phyloP scores from a whole-genome alignment of 1,140 invertebrate species.

The Adoxophyes honmai region DNA sequence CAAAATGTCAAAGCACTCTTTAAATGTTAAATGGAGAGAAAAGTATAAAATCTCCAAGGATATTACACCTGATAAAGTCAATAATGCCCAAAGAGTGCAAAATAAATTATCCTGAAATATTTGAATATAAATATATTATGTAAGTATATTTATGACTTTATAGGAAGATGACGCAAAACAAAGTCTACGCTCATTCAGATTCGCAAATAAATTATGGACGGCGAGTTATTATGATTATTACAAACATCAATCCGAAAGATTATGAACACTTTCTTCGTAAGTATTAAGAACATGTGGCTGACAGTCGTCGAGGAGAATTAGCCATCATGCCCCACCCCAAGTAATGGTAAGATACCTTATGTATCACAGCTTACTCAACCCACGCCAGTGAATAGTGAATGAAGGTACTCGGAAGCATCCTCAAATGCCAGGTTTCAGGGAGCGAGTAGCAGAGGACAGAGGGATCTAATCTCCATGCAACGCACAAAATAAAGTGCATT shows the following conservation, averaged over 20 bases:
- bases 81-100: conserved; percentile 52
- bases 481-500: conserved; percentile 54
- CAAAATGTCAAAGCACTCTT: conserved; percentile 57
- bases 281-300: background rate
- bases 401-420: too few species aligned
- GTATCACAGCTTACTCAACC: too few species aligned
- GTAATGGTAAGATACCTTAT: too few species aligned
- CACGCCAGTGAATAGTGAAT: too few species aligned
- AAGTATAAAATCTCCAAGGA: conserved; percentile 26
- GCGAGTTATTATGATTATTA: conserved; percentile 22
- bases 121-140: conserved; percentile 36
- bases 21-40: conserved; percentile 35
- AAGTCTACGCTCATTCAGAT: conserved; percentile 16
- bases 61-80: conserved; percentile 48
- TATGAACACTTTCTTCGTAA: conserved; percentile 14
- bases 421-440: background rate
- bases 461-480: background rate
- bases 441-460: background rate
- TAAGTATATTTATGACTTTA: conserved; percentile 33
- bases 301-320: too few species aligned
- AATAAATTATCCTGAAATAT: conserved; percentile 27
- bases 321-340: too few species aligned
- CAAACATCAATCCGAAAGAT: conserved; percentile 1
- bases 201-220: conserved; percentile 31
- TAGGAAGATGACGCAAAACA: conserved; percentile 33